Base-by-base conservation (phyloP, 2,888 invertebrate species). In the Onchidella celtica region DNA sequence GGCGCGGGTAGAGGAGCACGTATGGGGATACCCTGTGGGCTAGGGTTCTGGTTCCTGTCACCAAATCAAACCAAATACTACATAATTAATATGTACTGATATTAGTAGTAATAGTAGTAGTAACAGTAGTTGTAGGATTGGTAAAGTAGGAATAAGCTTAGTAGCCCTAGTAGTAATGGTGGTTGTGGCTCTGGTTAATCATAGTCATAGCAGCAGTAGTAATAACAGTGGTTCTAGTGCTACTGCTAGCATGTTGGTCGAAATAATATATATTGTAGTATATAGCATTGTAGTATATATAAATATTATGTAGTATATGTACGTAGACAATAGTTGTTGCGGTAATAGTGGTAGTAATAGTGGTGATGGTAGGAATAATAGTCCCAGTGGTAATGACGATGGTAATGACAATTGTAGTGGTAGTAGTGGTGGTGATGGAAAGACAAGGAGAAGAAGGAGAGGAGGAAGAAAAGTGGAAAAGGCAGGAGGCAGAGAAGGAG, bases 81-180 rank as follows among this genome's bases (percentile, higher is more conserved):
- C n/a, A n/a, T n/a, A n/a, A n/a, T n/a, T n/a, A n/a, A n/a, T n/a
- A n/a, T n/a, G 61, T 61, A 61, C 4, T 61, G 27, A 27, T 61
- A 61, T 9, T 61, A n/a, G n/a, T 61, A 61, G 6, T 14, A 61
- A n/a, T 61, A n/a, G 61, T 61, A 61, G 61, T 61, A 61, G 61
- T n/a, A 61, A 27, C 61, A 61, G 61, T 61, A 61, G 61, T 61
- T 4, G 61, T 61, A 61, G 61, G 6, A 61, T 21, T 61, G n/a
- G 61, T 61, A 61, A 27, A 14, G n/a, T n/a, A 55, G 55, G 11
- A 55, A 17, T 55, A 55, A 17, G 11, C 6, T 6, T 61, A 61
- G 61, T 61, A 61, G 61, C n/a, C 6, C 11, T 61, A 61, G 61
- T 61, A 61, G 61, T n/a, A 61, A 27, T 61, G 27, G 61, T 61